Conservation (phyloP, 2,113 vertebrate species). For the Bostrychus sinensis region DNA sequence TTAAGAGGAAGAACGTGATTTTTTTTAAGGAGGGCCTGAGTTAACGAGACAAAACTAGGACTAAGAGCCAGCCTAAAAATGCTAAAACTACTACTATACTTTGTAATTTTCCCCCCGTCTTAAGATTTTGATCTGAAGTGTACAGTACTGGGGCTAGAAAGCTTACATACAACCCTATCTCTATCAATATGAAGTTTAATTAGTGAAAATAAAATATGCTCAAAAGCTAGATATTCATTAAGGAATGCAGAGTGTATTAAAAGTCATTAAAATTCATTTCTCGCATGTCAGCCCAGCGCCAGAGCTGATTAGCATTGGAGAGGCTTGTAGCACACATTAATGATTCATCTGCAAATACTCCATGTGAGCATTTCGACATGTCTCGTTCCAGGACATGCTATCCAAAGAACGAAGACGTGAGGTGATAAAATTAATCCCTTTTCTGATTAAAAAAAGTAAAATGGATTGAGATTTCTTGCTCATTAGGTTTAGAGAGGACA, state of each 20-base stretch:
- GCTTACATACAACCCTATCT: not conserved
- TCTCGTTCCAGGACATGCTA: not conserved
- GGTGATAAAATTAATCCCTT: not conserved
- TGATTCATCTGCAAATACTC: conserved; percentile 4
- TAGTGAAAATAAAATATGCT: not conserved
- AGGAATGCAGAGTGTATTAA: not conserved
- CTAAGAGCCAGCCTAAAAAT: too few relatives aligned
- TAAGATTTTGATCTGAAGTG: too few relatives aligned
- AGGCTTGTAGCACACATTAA: not conserved
- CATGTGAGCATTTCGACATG: not conserved
- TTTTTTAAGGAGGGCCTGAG: too few relatives aligned
- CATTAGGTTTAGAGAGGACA: not conserved
- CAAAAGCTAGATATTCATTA: not conserved
- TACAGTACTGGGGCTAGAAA: too few relatives aligned
- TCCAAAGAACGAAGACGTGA: not conserved
- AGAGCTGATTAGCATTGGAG: not conserved
- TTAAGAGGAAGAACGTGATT: too few relatives aligned
- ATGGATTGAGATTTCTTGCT: not conserved
- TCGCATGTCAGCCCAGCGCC: not conserved
- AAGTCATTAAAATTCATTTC: not conserved
- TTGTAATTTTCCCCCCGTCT: too few relatives aligned
- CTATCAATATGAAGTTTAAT: not conserved
- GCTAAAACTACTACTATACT: too few relatives aligned
- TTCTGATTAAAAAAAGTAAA: conserved; percentile 8
- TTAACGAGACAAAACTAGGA: too few relatives aligned